Evolutionary conservation across 2,797 vertebrate genomes (phyloP).

Genomic region (Poecile montanus): DNA sequence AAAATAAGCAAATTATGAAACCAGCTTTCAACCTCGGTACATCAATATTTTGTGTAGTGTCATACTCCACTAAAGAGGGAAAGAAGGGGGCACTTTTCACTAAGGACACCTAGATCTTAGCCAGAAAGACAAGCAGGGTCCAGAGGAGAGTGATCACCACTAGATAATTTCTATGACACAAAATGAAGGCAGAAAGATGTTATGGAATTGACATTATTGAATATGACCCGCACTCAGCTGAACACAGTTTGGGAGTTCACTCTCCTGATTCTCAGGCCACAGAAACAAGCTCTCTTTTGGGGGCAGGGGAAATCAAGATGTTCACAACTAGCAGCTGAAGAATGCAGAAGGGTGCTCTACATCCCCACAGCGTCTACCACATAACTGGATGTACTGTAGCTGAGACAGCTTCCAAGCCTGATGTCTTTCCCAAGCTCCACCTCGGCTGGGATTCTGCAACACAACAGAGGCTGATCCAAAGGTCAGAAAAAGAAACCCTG

Average conservation of each 20-base stretch:
- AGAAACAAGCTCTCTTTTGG: not conserved
- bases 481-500: slow-evolving; percentile 24
- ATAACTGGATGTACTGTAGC: not conserved
- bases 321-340: not conserved
- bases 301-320: not conserved
- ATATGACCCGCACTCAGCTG: not conserved
- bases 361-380: not conserved
- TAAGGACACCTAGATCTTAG: not conserved
- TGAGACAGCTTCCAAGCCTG: not conserved
- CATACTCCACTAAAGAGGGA: not conserved
- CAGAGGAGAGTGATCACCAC: not conserved
- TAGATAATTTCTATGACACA: not conserved
- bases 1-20: not conserved
- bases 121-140: not conserved
- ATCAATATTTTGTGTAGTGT: not conserved
- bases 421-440: not conserved
- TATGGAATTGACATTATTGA: not conserved
- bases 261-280: not conserved
- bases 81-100: not conserved
- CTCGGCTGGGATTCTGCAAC: not conserved
- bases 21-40: not conserved
- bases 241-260: not conserved
- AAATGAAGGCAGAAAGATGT: not conserved
- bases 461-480: not conserved
- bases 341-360: not conserved